phyloP scores from a whole-genome alignment of 2,888 invertebrate genomes.

The Melanostoma scalare region DNA sequence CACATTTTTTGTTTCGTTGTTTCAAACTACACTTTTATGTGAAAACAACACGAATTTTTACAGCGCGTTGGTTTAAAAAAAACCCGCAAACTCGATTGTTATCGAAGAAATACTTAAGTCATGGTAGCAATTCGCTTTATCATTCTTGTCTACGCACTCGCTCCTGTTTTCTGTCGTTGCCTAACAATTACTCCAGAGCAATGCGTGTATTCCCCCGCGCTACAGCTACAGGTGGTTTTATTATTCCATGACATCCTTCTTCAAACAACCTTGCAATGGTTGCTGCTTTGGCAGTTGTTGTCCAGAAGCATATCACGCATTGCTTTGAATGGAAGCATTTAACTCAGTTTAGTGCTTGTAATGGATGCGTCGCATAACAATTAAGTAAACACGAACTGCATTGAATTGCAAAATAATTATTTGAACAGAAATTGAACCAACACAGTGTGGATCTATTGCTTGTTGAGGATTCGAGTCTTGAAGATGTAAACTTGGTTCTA shows the following conservation, averaged over 20 bases:
- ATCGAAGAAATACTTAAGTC: conserved; percentile 57
- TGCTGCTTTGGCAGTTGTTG: conserved; percentile 40
- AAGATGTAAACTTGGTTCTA: no score
- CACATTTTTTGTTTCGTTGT: not conserved
- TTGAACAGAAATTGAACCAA: conserved; percentile 7
- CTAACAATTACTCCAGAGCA: conserved; percentile 7
- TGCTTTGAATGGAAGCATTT: conserved; percentile 51
- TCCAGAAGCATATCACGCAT: conserved; percentile 44
- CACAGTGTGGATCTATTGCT: not conserved
- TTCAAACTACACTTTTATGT: conserved; percentile 2
- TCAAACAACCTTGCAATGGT: conserved; percentile 40
- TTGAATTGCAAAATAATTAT: not conserved
- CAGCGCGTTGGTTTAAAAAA: conserved; percentile 43
- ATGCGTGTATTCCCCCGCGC: conserved; percentile 27
- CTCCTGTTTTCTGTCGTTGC: conserved; percentile 43
- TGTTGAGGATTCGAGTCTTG: no score
- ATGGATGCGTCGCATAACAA: conserved; percentile 32
- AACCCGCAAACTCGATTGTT: conserved; percentile 56
- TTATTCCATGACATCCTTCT: conserved; percentile 35
- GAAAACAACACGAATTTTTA: conserved; percentile 14
- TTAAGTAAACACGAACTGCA: not conserved
- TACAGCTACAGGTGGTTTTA: conserved; percentile 20
- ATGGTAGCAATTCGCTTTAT: conserved; percentile 56
- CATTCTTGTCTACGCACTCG: conserved; percentile 64
- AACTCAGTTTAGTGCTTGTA: conserved; percentile 39